Base-by-base conservation (phyloP, 1,140 invertebrate species). In the Laupala kohalensis region DNA sequence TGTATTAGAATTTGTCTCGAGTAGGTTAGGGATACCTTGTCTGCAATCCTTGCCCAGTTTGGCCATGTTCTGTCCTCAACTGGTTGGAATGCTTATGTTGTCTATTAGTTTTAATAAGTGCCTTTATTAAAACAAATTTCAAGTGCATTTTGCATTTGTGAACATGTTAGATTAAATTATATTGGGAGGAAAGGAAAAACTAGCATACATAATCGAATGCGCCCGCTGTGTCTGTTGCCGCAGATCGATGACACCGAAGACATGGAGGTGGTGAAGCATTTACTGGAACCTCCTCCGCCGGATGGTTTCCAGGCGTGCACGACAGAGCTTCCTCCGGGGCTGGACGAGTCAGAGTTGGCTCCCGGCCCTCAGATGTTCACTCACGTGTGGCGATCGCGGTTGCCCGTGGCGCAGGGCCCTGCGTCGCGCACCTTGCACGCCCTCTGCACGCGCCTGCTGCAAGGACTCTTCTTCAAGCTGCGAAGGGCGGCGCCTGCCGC, bases 291-390 rank as follows among this genome's bases (percentile, higher is more conserved):
- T 0, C 84, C 84, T 73, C 87, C 91, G 6, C 93, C 93, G 0
- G 86, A 89, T 67, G 92, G 91, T 73, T 92, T 94, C 77, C 86
- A 93, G 71, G 85, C 94, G 63, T 92, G 92, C n/a, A 95, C 92
- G 78, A 93, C 90, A 2, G 90, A 94, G 79, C 84, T 81, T 25
- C 86, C 93, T 66, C 92, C 92, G 9, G 92, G 92, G 0, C 80
- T 91, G 69, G 84, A 87, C 30, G 84, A 88, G 73, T 78, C 88
- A 62, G 88, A 89, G 74, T 84, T 88, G 37, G 86, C 89, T 0
- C 86, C 86, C 75, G 93, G 93, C 81, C 79, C 94, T 62, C 90
- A 95, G 82, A 94, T 94, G 90, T 95, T 95, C 77, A 92, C 89
- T 1, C 91, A 93, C 81, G 88, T 95, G 24, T 93, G 89, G 80